Evolutionary conservation across 2,113 vertebrate species (phyloP).

Genomic region (Okapia johnstoni): DNA sequence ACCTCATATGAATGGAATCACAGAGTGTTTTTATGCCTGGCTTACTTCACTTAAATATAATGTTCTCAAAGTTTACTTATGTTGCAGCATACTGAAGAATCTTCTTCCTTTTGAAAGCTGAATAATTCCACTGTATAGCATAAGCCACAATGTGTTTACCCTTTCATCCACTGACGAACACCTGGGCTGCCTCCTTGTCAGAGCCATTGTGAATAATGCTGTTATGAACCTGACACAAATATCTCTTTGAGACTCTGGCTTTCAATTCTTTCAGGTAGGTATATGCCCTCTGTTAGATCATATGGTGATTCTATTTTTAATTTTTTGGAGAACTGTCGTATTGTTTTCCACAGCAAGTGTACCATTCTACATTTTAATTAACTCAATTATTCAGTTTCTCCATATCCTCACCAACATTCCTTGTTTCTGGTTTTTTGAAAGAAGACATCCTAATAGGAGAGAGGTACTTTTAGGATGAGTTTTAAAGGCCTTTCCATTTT

Average conservation of each 20-base stretch:
- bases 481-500: background rate
- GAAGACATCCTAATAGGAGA: background rate
- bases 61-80: background rate
- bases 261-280: background rate
- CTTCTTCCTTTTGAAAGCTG: background rate
- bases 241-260: background rate
- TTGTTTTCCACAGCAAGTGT: background rate
- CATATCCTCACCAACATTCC: background rate
- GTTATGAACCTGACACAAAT: background rate
- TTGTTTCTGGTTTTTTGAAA: background rate
- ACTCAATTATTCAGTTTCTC: background rate
- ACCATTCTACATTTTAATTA: background rate
- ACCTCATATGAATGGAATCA: background rate
- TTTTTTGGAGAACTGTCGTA: background rate
- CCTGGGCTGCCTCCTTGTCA: background rate
- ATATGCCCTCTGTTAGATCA: background rate
- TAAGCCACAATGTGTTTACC: background rate
- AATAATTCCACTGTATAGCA: background rate
- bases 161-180: background rate
- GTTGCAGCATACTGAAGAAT: background rate
- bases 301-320: background rate
- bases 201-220: background rate
- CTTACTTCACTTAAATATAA: background rate
- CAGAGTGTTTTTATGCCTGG: background rate
- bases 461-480: background rate